Evolutionary conservation across 2,113 vertebrate genomes (phyloP), one percentile per base, ranked within the genome.

Genomic region (Buteo buteo): DNA sequence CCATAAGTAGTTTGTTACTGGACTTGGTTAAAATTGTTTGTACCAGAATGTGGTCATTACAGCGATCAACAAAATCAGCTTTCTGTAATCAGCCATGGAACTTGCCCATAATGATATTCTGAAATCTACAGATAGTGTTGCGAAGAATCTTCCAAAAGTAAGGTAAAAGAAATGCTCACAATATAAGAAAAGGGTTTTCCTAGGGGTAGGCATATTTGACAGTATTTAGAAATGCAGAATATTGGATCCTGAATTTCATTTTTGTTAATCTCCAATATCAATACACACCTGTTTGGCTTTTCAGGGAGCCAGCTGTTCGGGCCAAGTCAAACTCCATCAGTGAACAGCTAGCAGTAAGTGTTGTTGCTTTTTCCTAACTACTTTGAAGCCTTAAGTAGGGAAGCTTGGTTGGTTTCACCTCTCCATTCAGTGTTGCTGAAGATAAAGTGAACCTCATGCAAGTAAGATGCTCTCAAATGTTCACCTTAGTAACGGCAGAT

Each of bases 291-390:
- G 15, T 81, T 95, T 97, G 76, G 52, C 88, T 94, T 96, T 95
- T 47, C 95, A 99, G 99, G 94, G 99, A 99, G 36, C 97, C 98
- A 3, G 98, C 98, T 50, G 97, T 99, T 34, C 98, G 98, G 45
- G 93, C 97, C 73, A 99, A 99, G 98, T 99, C 99, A 4, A 99
- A 98, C 97, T 99, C 99, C 12, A 98, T 99, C 81, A 99, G 97
- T 82, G 99, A 99, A 70, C 99, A 99, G 93, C 96, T 99, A 31
- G 93, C 98, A n/a, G 98, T 98, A 97, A 99, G 98, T 97, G 20
- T 2, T 83, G 26, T 1, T 38, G 54, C 2, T 9, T 77, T 49
- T 49, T 32, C 50, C 50, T 50, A 13, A 22, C 7, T 54, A 3
- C 31, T 34, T 13, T 44, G 71, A 47, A 59, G 10, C 36, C 19